These are phyloP conservation scores for Euphysa ruthae DNA, from an alignment of 30 jellyfish, hydroid and myxozoan species.

Conservation along the genomic window DNA sequence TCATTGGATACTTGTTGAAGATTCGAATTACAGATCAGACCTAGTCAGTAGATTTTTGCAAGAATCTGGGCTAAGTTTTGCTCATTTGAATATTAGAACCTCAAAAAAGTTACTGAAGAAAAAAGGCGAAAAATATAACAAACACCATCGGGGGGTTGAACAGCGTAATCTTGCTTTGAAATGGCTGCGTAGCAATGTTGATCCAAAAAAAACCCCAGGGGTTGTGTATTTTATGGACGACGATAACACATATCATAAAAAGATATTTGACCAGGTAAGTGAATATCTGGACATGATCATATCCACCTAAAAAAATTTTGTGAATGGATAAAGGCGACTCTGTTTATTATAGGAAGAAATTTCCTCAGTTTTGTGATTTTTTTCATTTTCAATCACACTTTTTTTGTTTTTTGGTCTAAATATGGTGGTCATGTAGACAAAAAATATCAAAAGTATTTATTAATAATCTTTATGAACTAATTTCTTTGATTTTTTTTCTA, in stretches of 20 bases:
- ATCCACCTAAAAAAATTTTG: too few species aligned
- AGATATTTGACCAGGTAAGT: conserved; percentile 79
- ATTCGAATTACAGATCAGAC: conserved; percentile 71
- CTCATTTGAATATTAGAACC: conserved; percentile 75
- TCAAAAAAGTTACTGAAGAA: conserved; percentile 79
- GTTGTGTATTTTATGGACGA: conserved; percentile 94
- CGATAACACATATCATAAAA: conserved; percentile 84
- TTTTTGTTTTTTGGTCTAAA: too few species aligned
- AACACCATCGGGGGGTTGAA: conserved; percentile 95
- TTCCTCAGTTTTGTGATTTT: too few species aligned
- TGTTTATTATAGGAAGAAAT: too few species aligned
- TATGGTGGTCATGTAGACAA: too few species aligned
- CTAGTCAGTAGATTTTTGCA: conserved; percentile 58
- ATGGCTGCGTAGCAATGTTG: conserved; percentile 83
- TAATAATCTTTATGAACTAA: too few species aligned
- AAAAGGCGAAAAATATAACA: conserved; percentile 65
- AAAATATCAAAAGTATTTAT: too few species aligned
- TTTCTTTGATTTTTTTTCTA: too few species aligned
- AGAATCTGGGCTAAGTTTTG: conserved; percentile 87
- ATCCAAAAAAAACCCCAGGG: conserved; percentile 83
- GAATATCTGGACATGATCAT: too few species aligned
- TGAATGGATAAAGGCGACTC: too few species aligned
- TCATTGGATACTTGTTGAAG: conserved; percentile 92
- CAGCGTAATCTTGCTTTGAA: conserved; percentile 76
- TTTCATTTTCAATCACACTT: too few species aligned